Evolutionary conservation across 2,797 vertebrate genomes (phyloP).

Genomic region (Mus minutoides): DNA sequence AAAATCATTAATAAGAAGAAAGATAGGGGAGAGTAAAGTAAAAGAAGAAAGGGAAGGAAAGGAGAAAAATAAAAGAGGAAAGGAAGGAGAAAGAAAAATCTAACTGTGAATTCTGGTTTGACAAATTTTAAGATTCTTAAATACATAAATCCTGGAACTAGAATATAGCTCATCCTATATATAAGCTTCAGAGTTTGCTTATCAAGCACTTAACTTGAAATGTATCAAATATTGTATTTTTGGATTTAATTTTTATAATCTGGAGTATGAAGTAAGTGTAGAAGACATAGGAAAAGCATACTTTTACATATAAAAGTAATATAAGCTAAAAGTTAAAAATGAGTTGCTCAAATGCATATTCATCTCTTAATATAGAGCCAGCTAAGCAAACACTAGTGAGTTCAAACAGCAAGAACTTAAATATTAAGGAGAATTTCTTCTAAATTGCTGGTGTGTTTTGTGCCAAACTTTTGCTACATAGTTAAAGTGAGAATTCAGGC

Average conservation of each 20-base stretch:
- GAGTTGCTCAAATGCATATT: not conserved
- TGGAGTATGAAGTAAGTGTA: not conserved
- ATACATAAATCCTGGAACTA: not conserved
- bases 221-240: not conserved
- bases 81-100: not conserved
- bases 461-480: not conserved
- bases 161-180: not conserved
- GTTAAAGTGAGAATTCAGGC: not conserved
- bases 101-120: not conserved
- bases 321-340: constrained; percentile 20
- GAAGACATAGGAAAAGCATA: not conserved
- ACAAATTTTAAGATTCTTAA: constrained; percentile 15
- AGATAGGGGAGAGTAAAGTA: not conserved
- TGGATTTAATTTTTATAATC: not conserved
- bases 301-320: not conserved
- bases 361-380: not conserved
- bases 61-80: not conserved
- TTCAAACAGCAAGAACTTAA: not conserved
- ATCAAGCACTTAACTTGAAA: not conserved
- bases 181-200: not conserved
- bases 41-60: not conserved
- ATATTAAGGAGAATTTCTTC: not conserved
- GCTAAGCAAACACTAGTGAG: not conserved
- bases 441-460: not conserved
- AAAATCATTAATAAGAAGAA: not conserved